A percentile compares a stretch with the other conserved stretches of the same genome.
Conservation (phyloP, 2,797 vertebrate species). For the Mormyrus hasselquistii region DNA sequence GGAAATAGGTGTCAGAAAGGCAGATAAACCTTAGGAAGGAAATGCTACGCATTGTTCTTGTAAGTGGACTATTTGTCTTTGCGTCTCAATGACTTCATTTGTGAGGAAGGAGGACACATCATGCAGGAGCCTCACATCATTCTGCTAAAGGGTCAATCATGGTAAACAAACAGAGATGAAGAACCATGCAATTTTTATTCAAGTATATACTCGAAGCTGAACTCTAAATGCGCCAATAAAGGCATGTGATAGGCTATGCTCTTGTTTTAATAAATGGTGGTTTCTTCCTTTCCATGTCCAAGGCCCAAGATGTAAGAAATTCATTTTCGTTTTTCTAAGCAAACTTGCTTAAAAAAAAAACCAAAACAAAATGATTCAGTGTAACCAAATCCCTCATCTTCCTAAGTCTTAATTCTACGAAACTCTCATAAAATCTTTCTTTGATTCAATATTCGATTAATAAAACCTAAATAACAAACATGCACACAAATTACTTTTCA, state of each 20-base stretch:
- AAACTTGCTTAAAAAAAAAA: background rate
- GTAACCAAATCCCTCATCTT: background rate
- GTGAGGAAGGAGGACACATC: background rate
- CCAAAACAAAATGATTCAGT: background rate
- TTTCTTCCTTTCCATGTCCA: background rate
- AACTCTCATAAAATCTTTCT: background rate
- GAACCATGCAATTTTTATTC: background rate
- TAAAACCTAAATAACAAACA: background rate
- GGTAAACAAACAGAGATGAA: background rate
- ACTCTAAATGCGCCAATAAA: background rate
- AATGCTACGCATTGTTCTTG: background rate
- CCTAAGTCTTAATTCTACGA: background rate
- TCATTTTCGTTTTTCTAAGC: background rate
- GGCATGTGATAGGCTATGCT: background rate
- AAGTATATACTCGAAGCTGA: background rate
- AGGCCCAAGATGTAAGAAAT: background rate
- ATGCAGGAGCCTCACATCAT: background rate
- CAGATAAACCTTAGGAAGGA: background rate
- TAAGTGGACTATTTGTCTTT: background rate
- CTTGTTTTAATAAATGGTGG: background rate
- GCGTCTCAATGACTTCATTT: background rate
- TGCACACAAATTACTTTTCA: background rate
- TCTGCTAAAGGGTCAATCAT: background rate
- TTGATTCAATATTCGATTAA: background rate
- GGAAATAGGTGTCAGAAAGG: constrained; percentile 17